Evolutionary conservation across 2,888 invertebrate species (phyloP).

Genomic region (Sarcophaga rosellei): DNA sequence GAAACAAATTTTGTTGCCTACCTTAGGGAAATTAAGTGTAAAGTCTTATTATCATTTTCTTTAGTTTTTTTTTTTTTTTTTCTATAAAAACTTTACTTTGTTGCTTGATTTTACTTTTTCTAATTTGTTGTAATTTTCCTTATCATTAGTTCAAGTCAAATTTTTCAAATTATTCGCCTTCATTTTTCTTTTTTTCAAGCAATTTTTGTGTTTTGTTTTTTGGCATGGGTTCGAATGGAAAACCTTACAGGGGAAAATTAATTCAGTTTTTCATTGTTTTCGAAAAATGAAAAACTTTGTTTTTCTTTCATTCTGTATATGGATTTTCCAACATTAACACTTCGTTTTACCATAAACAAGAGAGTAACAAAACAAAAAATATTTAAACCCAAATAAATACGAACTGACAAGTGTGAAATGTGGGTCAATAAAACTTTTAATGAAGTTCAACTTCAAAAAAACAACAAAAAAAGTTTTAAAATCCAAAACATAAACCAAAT

Average conservation of each 20-base stretch:
- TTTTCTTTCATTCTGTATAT: neutral
- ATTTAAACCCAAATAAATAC: neutral
- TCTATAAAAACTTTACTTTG: neutral
- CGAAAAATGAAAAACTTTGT: neutral
- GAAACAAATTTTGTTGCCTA: neutral
- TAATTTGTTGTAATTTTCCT: neutral
- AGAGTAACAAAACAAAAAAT: neutral
- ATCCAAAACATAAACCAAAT: neutral
- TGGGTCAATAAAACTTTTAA: constrained; percentile 23
- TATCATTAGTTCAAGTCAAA: neutral
- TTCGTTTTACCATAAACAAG: neutral
- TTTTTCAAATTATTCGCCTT: neutral
- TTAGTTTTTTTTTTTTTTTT: neutral
- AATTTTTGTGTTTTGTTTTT: no score
- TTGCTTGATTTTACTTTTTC: neutral
- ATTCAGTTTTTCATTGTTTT: neutral
- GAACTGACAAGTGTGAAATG: constrained; percentile 19
- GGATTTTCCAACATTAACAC: constrained; percentile 18
- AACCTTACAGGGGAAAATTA: neutral
- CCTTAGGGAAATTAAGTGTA: neutral
- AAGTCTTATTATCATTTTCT: neutral
- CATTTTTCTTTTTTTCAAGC: no score
- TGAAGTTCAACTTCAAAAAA: neutral
- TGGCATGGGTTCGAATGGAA: no score
- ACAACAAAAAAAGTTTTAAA: neutral